Evolutionary conservation across 2,888 invertebrate genomes (phyloP).

Genomic region (Dryocosmus kuriphilus): DNA sequence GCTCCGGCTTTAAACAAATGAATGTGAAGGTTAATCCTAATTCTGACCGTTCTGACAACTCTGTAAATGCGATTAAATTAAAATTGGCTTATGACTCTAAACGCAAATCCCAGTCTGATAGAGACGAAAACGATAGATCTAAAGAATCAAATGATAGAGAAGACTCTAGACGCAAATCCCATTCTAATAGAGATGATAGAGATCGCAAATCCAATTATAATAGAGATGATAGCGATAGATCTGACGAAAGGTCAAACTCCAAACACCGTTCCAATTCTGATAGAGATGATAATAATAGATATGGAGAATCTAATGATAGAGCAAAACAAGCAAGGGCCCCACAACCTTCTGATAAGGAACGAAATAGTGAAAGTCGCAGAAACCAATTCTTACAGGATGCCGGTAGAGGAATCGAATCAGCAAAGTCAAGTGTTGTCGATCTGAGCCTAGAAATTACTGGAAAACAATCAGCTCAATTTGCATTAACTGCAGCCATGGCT

Average conservation of each 20-base stretch:
- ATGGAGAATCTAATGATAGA: background rate
- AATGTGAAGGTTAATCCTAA: background rate
- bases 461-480: constrained; percentile 76
- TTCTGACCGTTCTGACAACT: background rate
- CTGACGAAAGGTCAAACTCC: too few relatives aligned
- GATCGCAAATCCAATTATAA: too few relatives aligned
- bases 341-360: constrained; percentile 55
- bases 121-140: background rate
- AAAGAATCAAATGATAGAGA: background rate
- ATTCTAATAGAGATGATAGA: too few relatives aligned
- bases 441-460: constrained; percentile 80
- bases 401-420: constrained; percentile 80
- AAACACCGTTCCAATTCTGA: background rate
- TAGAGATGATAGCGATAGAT: too few relatives aligned
- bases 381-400: constrained; percentile 80
- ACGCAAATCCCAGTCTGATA: background rate
- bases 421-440: constrained; percentile 79
- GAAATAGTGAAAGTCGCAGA: constrained; percentile 79
- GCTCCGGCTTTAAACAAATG: background rate
- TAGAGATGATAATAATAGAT: background rate
- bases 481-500: constrained; percentile 80
- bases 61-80: background rate
- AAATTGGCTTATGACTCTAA: background rate
- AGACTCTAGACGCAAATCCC: too few relatives aligned
- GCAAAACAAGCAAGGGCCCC: constrained; percentile 45